phyloP scores from a whole-genome alignment of 2,888 invertebrate species.

The Amblyjoppa proteus region DNA sequence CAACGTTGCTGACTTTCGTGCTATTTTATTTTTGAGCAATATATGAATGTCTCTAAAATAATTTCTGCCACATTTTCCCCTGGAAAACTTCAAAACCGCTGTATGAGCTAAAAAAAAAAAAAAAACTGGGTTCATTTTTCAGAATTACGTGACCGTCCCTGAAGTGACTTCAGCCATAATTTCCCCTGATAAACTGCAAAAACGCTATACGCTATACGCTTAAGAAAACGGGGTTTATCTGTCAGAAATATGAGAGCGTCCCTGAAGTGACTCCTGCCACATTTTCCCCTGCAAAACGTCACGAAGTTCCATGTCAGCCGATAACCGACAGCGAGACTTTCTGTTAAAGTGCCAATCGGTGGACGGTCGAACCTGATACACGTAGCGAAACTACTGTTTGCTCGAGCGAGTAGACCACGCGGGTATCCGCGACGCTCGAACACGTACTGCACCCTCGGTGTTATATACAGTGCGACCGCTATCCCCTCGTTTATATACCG shows the following conservation, averaged over 20 bases:
- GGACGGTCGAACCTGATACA: background rate
- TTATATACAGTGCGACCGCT: background rate
- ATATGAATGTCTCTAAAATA: too few relatives aligned
- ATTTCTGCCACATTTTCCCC: too few relatives aligned
- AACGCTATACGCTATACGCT: too few relatives aligned
- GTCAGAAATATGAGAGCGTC: background rate
- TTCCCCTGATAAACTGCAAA: too few relatives aligned
- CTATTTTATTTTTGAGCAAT: too few relatives aligned
- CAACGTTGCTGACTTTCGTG: too few relatives aligned
- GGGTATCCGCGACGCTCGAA: conserved; percentile 43
- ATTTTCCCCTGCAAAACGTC: too few relatives aligned
- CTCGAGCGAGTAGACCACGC: conserved; percentile 44
- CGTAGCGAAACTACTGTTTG: conserved; percentile 50
- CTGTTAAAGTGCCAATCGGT: background rate
- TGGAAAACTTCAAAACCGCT: too few relatives aligned
- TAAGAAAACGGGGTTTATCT: background rate
- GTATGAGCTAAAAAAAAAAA: too few relatives aligned
- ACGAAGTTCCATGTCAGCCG: background rate
- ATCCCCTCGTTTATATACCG: conserved; percentile 28
- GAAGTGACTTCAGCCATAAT: too few relatives aligned
- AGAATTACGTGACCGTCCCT: too few relatives aligned
- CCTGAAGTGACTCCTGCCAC: background rate
- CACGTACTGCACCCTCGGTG: conserved; percentile 53
- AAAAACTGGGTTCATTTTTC: too few relatives aligned
- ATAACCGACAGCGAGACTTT: background rate